Evolutionary conservation across 1,140 invertebrate genomes (phyloP), one percentile per base, ranked within the genome.

Genomic region (Caenorhabditis briggsae): DNA sequence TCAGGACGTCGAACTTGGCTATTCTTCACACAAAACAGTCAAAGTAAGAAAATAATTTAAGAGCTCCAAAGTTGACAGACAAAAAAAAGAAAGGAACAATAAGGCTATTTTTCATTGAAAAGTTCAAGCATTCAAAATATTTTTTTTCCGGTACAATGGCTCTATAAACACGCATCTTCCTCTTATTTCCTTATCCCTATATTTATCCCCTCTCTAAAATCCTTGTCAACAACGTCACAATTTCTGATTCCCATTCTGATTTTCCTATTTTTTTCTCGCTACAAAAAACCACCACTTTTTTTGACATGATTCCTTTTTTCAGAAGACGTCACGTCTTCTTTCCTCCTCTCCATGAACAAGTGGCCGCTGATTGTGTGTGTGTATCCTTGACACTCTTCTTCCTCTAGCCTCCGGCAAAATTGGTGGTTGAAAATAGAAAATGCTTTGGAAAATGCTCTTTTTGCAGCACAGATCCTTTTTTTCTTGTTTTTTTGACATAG

Each of bases 321-420:
- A 48, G 65, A 46, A 74, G 41, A 74, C 65, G 65, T 74, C 65
- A 74, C 56, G 20, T 9, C 50, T 53, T 53, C 50, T 33, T 11
- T 33, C 16, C 20, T 65, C 8, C 1, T 23, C 33, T 11, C 25
- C 25, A 41, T 33, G 65, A 74, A 74, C 65, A 74, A 74, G 65
- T 74, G 65, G 65, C 12, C 65, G 18, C 65, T 74, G 65, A 74
- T 74, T 74, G 65, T 74, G 65, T 74, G 18, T 65, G 58, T 23
- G 20, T 59, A 18, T 33, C 33, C 23, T 65, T 74, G 65, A 74
- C 59, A 64, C 25, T 64, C 12, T 48, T 46, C 65, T 74, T 74
- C 65, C 65, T 74, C 23, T 74, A 11, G 16, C 16, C 9, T 8
- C 41, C 33, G n/a, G 11, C 9, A 14, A 16, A 46, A 46, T 74